Conservation (phyloP, 2,797 vertebrate species). For the Myripristis jacobus region DNA sequence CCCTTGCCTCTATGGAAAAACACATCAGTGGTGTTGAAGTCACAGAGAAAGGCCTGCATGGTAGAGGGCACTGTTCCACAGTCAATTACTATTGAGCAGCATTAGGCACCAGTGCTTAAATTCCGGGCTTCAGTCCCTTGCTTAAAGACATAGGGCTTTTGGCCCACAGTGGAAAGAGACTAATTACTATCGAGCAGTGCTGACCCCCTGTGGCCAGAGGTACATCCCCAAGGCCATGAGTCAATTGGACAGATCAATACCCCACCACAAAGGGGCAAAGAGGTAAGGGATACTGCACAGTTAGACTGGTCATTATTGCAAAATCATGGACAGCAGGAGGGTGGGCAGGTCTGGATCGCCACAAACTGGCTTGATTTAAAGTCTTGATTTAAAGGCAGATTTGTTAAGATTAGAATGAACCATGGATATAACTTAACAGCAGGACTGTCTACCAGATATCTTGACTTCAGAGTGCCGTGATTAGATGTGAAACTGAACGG, state of each 20-base stretch:
- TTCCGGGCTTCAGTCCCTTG: constrained; percentile 23
- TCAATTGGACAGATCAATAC: constrained; percentile 48
- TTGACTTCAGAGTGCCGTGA: no score
- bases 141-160: constrained; percentile 33
- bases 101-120: constrained; percentile 33
- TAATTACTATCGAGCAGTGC: constrained; percentile 73
- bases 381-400: no score
- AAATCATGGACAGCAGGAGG: neutral
- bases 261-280: constrained; percentile 5
- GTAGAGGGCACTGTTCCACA: constrained; percentile 41
- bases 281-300: neutral
- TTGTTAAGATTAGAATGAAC: no score
- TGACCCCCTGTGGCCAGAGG: constrained; percentile 33
- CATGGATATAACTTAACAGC: no score
- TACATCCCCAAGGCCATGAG: constrained; percentile 39
- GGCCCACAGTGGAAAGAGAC: constrained; percentile 53
- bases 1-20: constrained; percentile 67
- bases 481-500: no score
- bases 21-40: constrained; percentile 31
- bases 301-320: neutral
- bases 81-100: constrained; percentile 59
- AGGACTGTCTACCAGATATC: no score
- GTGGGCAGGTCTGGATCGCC: neutral
- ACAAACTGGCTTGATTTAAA: neutral
- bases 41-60: constrained; percentile 18